Evolutionary conservation across 1,140 invertebrate genomes (phyloP).

Genomic region (Drosophila ironensis): DNA sequence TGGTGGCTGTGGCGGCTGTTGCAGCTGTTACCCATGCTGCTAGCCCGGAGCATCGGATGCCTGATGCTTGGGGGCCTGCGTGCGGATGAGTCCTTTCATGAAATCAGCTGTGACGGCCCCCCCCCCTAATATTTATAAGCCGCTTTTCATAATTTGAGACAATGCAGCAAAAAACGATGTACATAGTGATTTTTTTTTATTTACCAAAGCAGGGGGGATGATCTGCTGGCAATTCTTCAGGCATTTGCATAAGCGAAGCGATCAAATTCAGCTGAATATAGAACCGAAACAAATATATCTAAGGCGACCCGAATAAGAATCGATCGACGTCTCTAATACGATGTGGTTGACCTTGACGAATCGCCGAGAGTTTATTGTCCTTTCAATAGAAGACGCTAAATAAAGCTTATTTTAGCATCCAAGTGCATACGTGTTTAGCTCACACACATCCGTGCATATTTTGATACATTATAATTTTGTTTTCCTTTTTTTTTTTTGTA

Average conservation of each 20-base stretch:
- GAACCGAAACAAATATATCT: constrained; percentile 9
- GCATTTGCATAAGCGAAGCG: constrained; percentile 14
- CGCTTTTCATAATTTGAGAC: constrained; percentile 1
- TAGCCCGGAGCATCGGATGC: not conserved
- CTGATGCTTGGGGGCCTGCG: too few relatives aligned
- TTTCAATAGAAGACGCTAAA: constrained; percentile 80
- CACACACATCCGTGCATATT: constrained; percentile 45
- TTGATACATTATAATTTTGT: constrained; percentile 28
- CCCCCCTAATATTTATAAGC: too few relatives aligned
- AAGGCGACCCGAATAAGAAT: constrained; percentile 25
- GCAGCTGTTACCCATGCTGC: constrained; percentile 15
- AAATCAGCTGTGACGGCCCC: too few relatives aligned
- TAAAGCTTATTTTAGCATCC: constrained; percentile 55
- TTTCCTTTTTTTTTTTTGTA: constrained; percentile 23
- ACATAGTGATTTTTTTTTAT: too few relatives aligned
- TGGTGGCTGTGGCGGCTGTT: constrained; percentile 21
- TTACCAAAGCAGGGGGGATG: too few relatives aligned
- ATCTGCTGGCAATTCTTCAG: not conserved
- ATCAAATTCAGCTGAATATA: constrained; percentile 5
- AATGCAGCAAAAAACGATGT: not conserved
- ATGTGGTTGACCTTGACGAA: constrained; percentile 73
- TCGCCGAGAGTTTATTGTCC: constrained; percentile 75
- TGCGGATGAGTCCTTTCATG: too few relatives aligned
- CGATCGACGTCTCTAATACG: constrained; percentile 58
- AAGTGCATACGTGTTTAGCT: constrained; percentile 17